Percentiles rank a stretch among this genome's conserved stretches.
phyloP scores from a whole-genome alignment of 1,140 invertebrate species.

The Drosophila tsacasi region DNA sequence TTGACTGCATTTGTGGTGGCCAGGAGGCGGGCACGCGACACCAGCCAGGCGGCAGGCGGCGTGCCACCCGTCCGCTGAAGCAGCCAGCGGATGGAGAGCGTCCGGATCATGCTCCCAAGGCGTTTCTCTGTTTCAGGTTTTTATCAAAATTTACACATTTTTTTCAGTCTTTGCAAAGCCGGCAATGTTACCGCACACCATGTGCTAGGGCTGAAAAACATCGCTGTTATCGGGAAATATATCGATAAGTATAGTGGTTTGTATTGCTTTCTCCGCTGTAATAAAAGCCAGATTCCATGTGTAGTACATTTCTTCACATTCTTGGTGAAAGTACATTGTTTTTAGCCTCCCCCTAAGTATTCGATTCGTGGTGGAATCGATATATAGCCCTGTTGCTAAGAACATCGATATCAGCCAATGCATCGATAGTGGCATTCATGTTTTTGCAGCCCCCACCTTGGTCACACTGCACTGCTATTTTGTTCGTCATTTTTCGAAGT shows the following conservation, averaged over 20 bases:
- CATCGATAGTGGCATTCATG: neutral
- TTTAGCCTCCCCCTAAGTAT: neutral
- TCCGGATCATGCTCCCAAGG: conserved; percentile 6
- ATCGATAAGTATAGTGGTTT: neutral
- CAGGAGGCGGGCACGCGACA: conserved; percentile 5
- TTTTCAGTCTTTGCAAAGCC: conserved; percentile 18
- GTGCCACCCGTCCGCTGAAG: conserved; percentile 6
- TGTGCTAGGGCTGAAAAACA: conserved; percentile 10
- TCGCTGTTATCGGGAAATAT: neutral
- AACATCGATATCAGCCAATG: neutral
- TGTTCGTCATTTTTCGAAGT: conserved; percentile 67
- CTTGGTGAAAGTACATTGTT: neutral
- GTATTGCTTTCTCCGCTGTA: neutral
- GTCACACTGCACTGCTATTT: conserved; percentile 52
- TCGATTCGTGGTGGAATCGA: neutral
- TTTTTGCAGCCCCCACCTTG: neutral
- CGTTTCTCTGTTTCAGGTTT: neutral
- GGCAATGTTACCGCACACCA: conserved; percentile 20
- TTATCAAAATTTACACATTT: conserved; percentile 3
- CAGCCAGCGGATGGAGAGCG: conserved; percentile 18
- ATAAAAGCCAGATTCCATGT: neutral
- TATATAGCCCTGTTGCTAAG: neutral
- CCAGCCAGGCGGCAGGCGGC: conserved; percentile 2
- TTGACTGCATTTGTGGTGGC: conserved; percentile 28
- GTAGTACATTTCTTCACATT: neutral